A percentile compares a stretch with the other conserved stretches of the same genome.
Conservation (phyloP, 2,113 vertebrate genomes). For the Dasyprocta punctata region DNA sequence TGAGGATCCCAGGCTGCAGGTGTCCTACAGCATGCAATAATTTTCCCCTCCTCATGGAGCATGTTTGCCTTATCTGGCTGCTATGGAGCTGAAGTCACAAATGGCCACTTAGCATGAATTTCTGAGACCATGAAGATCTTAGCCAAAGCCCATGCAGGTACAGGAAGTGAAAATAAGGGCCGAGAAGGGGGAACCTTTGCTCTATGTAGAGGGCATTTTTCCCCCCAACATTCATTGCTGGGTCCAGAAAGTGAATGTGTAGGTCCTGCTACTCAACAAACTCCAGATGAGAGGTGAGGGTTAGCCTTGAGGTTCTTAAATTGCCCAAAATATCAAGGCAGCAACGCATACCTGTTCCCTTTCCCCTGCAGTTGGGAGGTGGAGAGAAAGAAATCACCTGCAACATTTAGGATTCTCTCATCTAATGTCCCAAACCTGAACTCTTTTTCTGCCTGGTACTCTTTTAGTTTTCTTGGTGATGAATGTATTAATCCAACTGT, state of each 20-base stretch:
- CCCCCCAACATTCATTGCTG: not conserved
- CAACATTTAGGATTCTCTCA: not conserved
- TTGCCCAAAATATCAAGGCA: not conserved
- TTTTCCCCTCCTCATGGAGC: not conserved
- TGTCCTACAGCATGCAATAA: not conserved
- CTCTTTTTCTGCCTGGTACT: not conserved
- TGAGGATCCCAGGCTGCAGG: not conserved
- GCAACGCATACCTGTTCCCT: not conserved
- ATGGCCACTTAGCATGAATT: not conserved
- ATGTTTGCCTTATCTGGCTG: not conserved
- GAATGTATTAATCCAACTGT: not conserved
- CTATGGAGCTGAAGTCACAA: not conserved
- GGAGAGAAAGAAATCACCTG: not conserved
- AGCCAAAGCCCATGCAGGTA: not conserved
- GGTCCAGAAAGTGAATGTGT: not conserved
- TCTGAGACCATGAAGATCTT: not conserved
- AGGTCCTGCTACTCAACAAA: not conserved
- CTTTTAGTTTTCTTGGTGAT: not conserved
- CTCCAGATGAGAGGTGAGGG: not conserved
- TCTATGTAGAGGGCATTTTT: not conserved
- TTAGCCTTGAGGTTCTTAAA: not conserved
- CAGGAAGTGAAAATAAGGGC: not conserved
- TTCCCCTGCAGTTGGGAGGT: rapidly evolving
- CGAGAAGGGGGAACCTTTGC: not conserved
- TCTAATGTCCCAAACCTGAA: not conserved